Base-by-base conservation (phyloP, 2,113 vertebrate species). In the Microtus oregoni region DNA sequence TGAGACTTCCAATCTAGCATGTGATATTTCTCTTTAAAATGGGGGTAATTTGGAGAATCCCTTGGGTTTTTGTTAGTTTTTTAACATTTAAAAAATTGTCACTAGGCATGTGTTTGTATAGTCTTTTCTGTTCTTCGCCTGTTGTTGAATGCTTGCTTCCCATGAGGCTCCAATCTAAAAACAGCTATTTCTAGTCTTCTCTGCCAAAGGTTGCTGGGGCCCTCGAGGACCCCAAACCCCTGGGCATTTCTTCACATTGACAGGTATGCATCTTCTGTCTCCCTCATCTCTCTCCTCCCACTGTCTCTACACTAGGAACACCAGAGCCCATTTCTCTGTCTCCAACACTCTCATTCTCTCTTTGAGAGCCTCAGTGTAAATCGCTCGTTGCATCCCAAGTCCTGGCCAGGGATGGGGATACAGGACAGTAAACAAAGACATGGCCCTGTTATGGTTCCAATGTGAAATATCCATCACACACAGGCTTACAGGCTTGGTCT, bases 261-360 rank as follows among this genome's bases (percentile, higher is more conserved):
- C 28, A 5, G 26, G 19, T 2, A 28, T 0, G 20, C 1, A 5
- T 58, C 47, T 55, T 44, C 35, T 0, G 20, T 28, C 12, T 52
- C 35, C 28, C 52, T 65, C 11, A 7, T 20, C 17, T 55, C 2
- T 22, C 19, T 19, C 15, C 24, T 24, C 65, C 15, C 50, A 22
- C 30, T 4, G 0, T 8, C 50, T 61, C 24, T 15, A 86, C 58
- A 2, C 38, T 22, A 44, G 58, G 38, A 50, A 38, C 2, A 0
- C 10, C 44, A 68, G 35, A 5, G 58, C 26, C 41, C 2, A 15
- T 14, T 47, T 38, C 52, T 61, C 58, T 17, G 3, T 19, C 86
- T 28, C 32, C 52, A 32, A 90, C 65, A 26, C n/a, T 50, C 76
- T 47, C 6, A 1, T 50, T 72, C 7, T 7, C 7, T 19, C 61